Conservation (phyloP, 2,888 invertebrate species). For the Nasonia oneida region DNA sequence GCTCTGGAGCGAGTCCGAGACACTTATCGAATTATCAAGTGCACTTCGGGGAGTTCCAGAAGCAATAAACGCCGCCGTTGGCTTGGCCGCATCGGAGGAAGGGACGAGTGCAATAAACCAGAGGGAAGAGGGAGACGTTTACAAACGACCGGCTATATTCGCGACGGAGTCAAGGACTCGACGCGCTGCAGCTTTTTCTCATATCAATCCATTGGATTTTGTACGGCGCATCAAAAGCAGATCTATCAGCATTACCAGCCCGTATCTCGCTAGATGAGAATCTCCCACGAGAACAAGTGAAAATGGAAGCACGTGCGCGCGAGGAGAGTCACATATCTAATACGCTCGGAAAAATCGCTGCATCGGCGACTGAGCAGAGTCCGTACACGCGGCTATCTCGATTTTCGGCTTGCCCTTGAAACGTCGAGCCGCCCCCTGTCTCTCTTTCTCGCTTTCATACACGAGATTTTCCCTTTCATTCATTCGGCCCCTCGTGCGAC, state of each 20-base stretch:
- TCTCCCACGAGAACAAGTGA: no score
- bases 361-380: not conserved
- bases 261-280: no score
- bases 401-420: conserved; percentile 51
- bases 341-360: conserved; percentile 20
- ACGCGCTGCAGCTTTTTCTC: not conserved
- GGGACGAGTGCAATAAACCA: conserved; percentile 55
- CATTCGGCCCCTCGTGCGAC: not conserved
- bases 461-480: conserved; percentile 48
- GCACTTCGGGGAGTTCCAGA: conserved; percentile 59
- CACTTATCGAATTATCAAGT: conserved; percentile 59
- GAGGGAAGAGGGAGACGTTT: conserved; percentile 27
- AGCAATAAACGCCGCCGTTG: conserved; percentile 64
- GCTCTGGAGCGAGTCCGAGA: not conserved
- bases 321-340: not conserved
- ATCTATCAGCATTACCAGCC: no score
- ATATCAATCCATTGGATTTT: not conserved
- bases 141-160: conserved; percentile 23
- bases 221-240: not conserved
- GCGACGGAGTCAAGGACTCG: conserved; percentile 31
- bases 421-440: conserved; percentile 25
- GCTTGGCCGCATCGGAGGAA: not conserved
- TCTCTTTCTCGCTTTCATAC: not conserved
- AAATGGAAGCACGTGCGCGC: no score
- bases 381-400: conserved; percentile 20